Conservation (phyloP, 64 coral and sea anemone genomes). For the Orbicella faveolata region DNA sequence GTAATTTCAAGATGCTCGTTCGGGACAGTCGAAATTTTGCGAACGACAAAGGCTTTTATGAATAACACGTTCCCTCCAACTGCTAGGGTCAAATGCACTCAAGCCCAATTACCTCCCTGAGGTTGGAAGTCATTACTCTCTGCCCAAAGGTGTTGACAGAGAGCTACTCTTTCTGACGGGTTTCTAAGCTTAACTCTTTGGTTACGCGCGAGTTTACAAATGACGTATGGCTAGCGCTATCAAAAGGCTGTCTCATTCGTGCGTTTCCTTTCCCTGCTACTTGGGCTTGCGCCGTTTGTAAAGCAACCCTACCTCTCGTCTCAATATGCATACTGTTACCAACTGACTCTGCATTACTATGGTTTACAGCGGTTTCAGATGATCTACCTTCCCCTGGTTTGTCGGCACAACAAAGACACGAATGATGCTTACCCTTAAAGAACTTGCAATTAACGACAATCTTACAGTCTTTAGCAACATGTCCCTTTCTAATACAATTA, state of each 20-base stretch:
- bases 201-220: too few species aligned
- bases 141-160: neutral
- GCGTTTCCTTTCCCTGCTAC: neutral
- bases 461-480: constrained; percentile 38
- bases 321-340: constrained; percentile 21
- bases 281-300: constrained; percentile 27
- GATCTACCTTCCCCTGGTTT: neutral
- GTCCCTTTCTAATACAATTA: constrained; percentile 48
- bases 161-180: neutral
- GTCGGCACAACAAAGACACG: constrained; percentile 23
- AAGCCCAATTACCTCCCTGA: too few species aligned
- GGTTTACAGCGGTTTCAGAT: neutral
- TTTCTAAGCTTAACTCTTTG: neutral
- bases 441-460: constrained; percentile 5
- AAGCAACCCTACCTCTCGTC: constrained; percentile 2
- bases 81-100: too few species aligned
- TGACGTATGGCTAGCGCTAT: neutral
- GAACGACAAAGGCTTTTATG: too few species aligned
- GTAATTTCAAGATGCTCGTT: constrained; percentile 18
- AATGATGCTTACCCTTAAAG: constrained; percentile 54
- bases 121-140: neutral
- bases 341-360: neutral
- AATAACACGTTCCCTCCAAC: too few species aligned
- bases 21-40: too few species aligned
- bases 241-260: neutral